Evolutionary conservation across 1,140 invertebrate genomes (phyloP).

Genomic region (Lepidostoma basale): DNA sequence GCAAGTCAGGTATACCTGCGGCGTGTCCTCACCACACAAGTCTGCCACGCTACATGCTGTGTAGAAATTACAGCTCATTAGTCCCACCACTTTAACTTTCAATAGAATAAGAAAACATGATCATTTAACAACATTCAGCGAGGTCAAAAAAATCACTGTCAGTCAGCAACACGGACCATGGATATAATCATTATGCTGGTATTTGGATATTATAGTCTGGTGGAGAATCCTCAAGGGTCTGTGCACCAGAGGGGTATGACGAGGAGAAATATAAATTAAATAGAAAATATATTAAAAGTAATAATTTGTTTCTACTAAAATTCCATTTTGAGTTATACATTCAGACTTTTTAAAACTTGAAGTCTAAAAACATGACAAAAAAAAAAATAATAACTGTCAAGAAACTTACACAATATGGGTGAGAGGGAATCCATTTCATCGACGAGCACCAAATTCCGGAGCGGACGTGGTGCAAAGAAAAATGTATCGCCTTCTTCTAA

Average conservation of each 20-base stretch:
- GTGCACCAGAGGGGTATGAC: no score
- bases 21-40: conserved; percentile 96
- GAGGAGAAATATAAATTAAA: no score
- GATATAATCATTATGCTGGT: conserved; percentile 37
- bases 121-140: conserved; percentile 19
- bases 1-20: conserved; percentile 95
- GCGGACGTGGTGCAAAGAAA: conserved; percentile 93
- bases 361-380: neutral
- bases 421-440: conserved; percentile 98
- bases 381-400: neutral
- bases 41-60: conserved; percentile 71
- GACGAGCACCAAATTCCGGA: conserved; percentile 96
- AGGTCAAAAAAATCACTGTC: conserved; percentile 42
- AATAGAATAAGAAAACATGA: no score
- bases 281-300: no score
- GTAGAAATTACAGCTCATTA: conserved; percentile 34
- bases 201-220: neutral
- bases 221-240: neutral
- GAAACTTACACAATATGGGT: conserved; percentile 85
- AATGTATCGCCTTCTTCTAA: conserved; percentile 99
- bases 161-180: conserved; percentile 45
- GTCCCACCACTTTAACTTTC: no score
- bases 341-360: neutral
- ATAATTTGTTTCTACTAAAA: no score
- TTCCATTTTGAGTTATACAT: no score